These are phyloP conservation scores for Empidonax traillii DNA, from an alignment of 2,113 vertebrate species.

Conservation along the genomic window DNA sequence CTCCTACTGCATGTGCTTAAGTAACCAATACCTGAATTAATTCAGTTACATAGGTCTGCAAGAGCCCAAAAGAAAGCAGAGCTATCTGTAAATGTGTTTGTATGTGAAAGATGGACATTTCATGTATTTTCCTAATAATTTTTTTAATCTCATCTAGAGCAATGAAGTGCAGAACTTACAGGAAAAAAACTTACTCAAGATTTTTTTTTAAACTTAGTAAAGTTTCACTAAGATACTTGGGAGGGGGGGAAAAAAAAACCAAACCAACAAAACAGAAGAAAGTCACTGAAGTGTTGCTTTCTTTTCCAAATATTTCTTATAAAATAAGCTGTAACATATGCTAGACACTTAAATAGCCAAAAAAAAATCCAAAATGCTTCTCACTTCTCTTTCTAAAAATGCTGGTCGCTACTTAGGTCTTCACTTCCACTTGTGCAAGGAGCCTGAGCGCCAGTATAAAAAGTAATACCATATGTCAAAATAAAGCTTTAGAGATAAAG, in stretches of 20 bases:
- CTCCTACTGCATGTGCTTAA: neutral
- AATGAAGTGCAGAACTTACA: neutral
- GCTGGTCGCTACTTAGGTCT: neutral
- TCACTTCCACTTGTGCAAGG: neutral
- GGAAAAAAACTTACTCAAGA: neutral
- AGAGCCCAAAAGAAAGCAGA: neutral
- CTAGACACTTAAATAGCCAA: neutral
- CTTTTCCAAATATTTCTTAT: neutral
- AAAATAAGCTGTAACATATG: conserved; percentile 16
- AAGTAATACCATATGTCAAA: conserved; percentile 40
- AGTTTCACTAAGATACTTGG: neutral
- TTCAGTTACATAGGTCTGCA: neutral
- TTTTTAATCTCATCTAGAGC: neutral
- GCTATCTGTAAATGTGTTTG: neutral
- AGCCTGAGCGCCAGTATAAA: neutral
- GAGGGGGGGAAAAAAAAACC: neutral
- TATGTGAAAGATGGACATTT: neutral
- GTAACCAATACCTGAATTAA: accelerated
- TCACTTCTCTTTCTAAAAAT: conserved; percentile 15
- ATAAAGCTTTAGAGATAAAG: neutral
- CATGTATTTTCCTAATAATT: neutral
- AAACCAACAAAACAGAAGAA: neutral
- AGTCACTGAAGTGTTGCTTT: neutral
- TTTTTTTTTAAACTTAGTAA: neutral
- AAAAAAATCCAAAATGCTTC: neutral